Percentiles rank a stretch among this genome's conserved stretches.
Conservation (phyloP, 2,797 vertebrate species). For the Tapera naevia region DNA sequence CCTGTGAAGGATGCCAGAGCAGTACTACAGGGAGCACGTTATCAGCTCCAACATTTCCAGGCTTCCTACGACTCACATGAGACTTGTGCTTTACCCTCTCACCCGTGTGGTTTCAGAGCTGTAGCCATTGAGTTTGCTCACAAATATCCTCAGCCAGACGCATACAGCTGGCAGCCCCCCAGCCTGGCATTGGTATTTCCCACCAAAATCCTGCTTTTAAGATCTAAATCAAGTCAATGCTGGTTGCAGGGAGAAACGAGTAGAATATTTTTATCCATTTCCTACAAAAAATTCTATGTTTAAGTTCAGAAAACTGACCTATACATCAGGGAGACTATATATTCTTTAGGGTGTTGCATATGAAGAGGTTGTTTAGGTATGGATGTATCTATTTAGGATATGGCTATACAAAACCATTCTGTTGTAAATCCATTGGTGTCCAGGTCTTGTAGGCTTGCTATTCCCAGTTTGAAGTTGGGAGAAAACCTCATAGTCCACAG, state of each 20-base stretch:
- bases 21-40: neutral
- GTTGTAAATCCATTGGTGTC: neutral
- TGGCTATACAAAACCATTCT: neutral
- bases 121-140: neutral
- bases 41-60: neutral
- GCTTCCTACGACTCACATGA: accelerated
- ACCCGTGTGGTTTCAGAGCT: neutral
- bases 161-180: neutral
- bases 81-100: accelerated
- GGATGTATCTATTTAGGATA: neutral
- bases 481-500: neutral
- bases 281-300: neutral
- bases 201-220: neutral
- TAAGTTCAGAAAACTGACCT: neutral
- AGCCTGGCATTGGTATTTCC: neutral
- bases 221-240: neutral
- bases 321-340: accelerated
- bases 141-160: neutral
- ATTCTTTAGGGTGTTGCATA: neutral
- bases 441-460: neutral
- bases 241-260: neutral
- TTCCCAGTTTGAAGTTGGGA: neutral
- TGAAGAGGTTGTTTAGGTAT: neutral
- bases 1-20: neutral
- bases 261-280: neutral